Evolutionary conservation across 2,113 vertebrate species (phyloP), one percentile per base, ranked within the genome.

Genomic region (Tragelaphus strepsiceros): DNA sequence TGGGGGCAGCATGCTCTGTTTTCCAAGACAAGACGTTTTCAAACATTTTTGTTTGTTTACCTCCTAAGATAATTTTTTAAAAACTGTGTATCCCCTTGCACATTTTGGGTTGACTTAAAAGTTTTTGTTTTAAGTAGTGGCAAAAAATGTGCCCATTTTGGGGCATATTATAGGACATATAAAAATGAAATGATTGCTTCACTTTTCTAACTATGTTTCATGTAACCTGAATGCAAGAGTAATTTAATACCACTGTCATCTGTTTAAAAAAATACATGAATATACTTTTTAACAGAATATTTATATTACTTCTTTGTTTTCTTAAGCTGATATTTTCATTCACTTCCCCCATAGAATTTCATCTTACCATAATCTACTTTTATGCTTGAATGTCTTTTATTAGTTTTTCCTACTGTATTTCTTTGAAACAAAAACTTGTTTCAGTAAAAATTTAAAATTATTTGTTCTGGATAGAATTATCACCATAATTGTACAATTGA

Each of bases 391-490:
- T 46, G 88, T 62, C 51, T 81, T 94, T 87, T 59, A 53, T 59
- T 90, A 46, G 74, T 86, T 89, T 71, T 56, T 71, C 17, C 59
- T 64, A 49, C 43, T 32, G 9, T 93, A 61, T 77, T 94, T 71
- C 58, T 86, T 92, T 92, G 53, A 80, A 64, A 91, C 67, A 80
- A 80, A 91, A 78, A 61, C 43, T 94, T 96, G 30, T 88, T 94
- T 94, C 30, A 94, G 24, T 90, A 85, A 77, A 92, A 88, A 64
- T 83, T 96, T 7, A 54, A 96, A 89, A 46, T 51, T 90, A 90
- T 88, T 61, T 94, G 26, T 91, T 84, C n/a, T 80, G 62, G 88
- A 35, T 82, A 94, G 49, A 96, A 54, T 61, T 82, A 85, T 56
- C 53, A n/a, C 21, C 10, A 83, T 81, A 85, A 94, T 94, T 94